Conservation (phyloP, 1,140 invertebrate species). For the Brachionus calyciflorus region DNA sequence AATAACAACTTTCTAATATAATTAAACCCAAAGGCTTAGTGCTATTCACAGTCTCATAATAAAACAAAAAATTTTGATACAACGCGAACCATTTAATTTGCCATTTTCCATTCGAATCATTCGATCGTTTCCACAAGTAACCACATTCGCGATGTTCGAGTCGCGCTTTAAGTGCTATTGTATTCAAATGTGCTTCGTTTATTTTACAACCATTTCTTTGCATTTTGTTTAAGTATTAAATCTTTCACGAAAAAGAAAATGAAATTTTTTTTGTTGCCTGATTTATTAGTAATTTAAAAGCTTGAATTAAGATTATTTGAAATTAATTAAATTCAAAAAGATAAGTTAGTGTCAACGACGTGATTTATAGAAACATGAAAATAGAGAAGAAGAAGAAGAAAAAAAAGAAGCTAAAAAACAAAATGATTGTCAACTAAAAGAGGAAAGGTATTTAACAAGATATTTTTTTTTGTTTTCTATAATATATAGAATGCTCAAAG, state of each 20-base stretch:
- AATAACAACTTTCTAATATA: conserved; percentile 83
- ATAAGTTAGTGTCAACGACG: too few relatives aligned
- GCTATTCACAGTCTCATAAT: conserved; percentile 76
- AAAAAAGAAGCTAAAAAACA: too few relatives aligned
- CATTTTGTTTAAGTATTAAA: neutral
- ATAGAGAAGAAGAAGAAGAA: too few relatives aligned
- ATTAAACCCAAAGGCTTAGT: conserved; percentile 76
- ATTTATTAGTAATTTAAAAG: too few relatives aligned
- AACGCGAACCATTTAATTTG: conserved; percentile 72
- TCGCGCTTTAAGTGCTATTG: conserved; percentile 34
- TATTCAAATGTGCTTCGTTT: conserved; percentile 36
- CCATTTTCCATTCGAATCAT: conserved; percentile 36
- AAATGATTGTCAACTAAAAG: too few relatives aligned
- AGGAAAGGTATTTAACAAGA: too few relatives aligned
- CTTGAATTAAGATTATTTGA: too few relatives aligned
- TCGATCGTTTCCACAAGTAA: conserved; percentile 33
- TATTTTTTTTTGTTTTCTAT: too few relatives aligned
- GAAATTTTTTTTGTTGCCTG: too few relatives aligned
- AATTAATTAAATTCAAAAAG: too few relatives aligned
- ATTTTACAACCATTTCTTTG: conserved; percentile 28
- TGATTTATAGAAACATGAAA: too few relatives aligned
- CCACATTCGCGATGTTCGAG: conserved; percentile 46
- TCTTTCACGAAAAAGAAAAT: neutral
- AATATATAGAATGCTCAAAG: too few relatives aligned
- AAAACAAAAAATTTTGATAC: conserved; percentile 87